Conservation (phyloP, 2,888 invertebrate species). For the Protodeltote pygarga region DNA sequence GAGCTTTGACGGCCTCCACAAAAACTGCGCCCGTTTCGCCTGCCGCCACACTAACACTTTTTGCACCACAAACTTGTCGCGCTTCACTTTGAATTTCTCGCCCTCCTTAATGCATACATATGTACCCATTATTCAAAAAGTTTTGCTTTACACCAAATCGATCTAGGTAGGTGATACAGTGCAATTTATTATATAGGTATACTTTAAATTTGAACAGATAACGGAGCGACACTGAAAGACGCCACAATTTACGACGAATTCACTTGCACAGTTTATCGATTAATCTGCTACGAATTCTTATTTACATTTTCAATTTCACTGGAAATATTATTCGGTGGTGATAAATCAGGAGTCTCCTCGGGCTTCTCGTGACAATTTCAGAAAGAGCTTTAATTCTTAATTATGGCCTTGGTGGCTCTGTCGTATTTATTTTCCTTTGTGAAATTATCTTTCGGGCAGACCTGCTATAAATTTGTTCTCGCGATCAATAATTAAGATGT, state of each 20-base stretch:
- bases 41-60: conserved; percentile 75
- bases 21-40: conserved; percentile 79
- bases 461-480: conserved; percentile 70
- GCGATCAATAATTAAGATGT: conserved; percentile 74
- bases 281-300: conserved; percentile 64
- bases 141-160: neutral
- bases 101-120: conserved; percentile 62
- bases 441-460: conserved; percentile 65
- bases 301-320: conserved; percentile 73
- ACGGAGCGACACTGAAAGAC: conserved; percentile 31
- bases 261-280: conserved; percentile 62
- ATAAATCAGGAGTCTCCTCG: conserved; percentile 73
- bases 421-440: conserved; percentile 77
- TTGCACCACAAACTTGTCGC: conserved; percentile 73
- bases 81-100: conserved; percentile 76
- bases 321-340: conserved; percentile 68
- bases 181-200: conserved; percentile 39
- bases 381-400: conserved; percentile 81
- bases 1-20: conserved; percentile 78
- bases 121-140: conserved; percentile 40
- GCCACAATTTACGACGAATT: conserved; percentile 48
- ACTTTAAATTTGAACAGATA: conserved; percentile 46
- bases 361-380: conserved; percentile 72
- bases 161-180: conserved; percentile 19
- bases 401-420: conserved; percentile 72